Percentiles rank a stretch among this genome's conserved stretches.
These are phyloP conservation scores for Botia kubotai DNA, from an alignment of 2,797 vertebrate genomes.

Conservation along the genomic window DNA sequence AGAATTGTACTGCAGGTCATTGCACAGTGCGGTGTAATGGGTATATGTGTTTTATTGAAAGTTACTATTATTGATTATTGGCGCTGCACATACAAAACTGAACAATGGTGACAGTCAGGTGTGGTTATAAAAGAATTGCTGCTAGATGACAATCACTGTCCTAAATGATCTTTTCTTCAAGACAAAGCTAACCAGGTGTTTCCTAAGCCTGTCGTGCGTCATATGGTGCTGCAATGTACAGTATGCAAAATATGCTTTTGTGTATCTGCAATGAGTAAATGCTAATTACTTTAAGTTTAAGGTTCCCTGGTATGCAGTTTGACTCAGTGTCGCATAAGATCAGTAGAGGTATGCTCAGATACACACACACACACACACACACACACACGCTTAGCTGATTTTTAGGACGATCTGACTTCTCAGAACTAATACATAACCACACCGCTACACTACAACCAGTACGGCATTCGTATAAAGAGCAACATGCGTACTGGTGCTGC, in stretches of 20 bases:
- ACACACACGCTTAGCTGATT: neutral
- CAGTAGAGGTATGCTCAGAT: neutral
- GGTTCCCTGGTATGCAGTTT: constrained; percentile 21
- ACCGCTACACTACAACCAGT: constrained; percentile 11
- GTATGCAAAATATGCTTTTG: constrained; percentile 15
- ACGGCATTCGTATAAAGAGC: constrained; percentile 21
- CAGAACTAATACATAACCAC: constrained; percentile 35
- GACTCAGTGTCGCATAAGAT: neutral
- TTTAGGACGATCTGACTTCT: constrained; percentile 25
- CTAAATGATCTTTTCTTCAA: neutral
- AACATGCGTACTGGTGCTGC: constrained; percentile 21
- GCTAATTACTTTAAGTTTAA: constrained; percentile 5
- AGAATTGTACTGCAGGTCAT: neutral
- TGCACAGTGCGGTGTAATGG: no score
- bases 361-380: neutral
- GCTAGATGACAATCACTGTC: neutral
- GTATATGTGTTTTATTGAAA: neutral
- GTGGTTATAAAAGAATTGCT: no score
- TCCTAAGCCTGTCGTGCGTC: neutral
- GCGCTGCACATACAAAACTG: neutral
- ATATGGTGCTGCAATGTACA: constrained; percentile 12
- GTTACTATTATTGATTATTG: neutral
- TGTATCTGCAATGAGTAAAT: constrained; percentile 3
- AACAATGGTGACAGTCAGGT: neutral
- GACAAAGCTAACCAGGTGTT: neutral